phyloP scores from a whole-genome alignment of 2,797 vertebrate genomes.

The Anguilla marmorata region DNA sequence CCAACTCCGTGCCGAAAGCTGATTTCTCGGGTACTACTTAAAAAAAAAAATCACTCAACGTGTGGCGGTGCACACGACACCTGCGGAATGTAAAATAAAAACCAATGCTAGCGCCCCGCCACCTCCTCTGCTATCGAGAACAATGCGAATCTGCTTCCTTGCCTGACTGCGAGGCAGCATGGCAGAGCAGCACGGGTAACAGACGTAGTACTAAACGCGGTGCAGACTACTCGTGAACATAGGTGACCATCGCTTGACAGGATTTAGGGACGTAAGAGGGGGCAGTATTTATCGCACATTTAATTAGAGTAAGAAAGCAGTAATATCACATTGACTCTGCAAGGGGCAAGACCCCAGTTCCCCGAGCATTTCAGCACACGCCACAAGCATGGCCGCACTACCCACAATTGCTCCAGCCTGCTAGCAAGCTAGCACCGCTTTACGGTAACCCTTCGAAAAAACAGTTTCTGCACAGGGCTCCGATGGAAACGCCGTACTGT shows the following conservation, averaged over 20 bases:
- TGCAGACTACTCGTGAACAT: conserved; percentile 10
- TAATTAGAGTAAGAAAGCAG: not conserved
- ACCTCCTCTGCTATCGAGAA: conserved; percentile 63
- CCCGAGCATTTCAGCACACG: conserved; percentile 25
- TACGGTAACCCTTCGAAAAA: not conserved
- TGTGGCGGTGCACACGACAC: conserved; percentile 18
- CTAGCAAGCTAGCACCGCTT: not conserved
- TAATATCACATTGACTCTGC: conserved; percentile 7
- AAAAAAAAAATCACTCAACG: not conserved
- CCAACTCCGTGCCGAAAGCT: not conserved
- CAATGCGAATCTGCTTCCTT: conserved; percentile 60
- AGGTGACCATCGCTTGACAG: not conserved
- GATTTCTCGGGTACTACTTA: not conserved
- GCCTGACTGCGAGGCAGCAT: conserved; percentile 76
- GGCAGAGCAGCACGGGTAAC: conserved; percentile 65
- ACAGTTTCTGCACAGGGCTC: not conserved
- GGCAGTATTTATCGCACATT: not conserved
- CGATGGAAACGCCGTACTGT: not conserved
- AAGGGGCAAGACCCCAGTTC: conserved; percentile 58
- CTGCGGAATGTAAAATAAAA: conserved; percentile 29
- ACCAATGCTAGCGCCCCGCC: conserved; percentile 70
- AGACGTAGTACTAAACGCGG: conserved; percentile 58
- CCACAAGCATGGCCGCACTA: conserved; percentile 23
- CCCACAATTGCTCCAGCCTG: not conserved
- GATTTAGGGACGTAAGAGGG: not conserved